Base-by-base conservation (phyloP, 2,797 vertebrate genomes). In the Gymnothorax reevesii region DNA sequence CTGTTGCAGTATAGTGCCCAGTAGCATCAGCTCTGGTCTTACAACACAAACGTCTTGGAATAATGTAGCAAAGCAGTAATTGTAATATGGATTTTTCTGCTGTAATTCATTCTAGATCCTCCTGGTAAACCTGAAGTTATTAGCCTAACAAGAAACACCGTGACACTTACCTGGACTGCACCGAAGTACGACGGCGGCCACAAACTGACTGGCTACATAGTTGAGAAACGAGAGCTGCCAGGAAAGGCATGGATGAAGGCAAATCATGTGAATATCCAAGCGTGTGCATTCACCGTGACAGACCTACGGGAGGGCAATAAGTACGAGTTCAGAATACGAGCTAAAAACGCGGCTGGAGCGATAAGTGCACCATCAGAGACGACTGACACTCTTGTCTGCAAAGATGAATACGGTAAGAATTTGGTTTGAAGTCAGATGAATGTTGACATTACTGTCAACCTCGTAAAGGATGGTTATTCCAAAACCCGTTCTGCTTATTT, bases 41-140 rank as follows among this genome's bases (percentile, higher is more conserved):
- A 42, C 33, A 42, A 42, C 33, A 42, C 33, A 42, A 42, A 42
- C 33, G 1, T 42, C 33, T 42, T 42, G 33, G 33, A 42, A 42
- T 42, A 42, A 42, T 42, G 33, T 42, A 1, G 33, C 1, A 42
- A 42, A 42, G 1, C 33, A 42, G 33, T 42, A 42, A 42, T 42
- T 42, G 33, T 10, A 55, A n/a, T 12, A 42, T 62, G 3, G 57
- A 12, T 84, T 83, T 20, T 80, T 42, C 5, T 33, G 27, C 83
- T 57, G 87, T 17, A 69, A 69, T 52, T 60, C 89, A 88, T 89
- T 93, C 86, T 92, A 99, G 99, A 99, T 97, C 96, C 98, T 90
- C 99, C 99, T 92, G 99, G 98, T 66, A 99, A 99, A 92, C 99
- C 99, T 90, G 98, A 99, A 87, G 97, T 98, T 86, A 99, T 99